These are phyloP conservation scores for Eulemur mongoz DNA, from an alignment of 2,797 vertebrate species.

Conservation along the genomic window DNA sequence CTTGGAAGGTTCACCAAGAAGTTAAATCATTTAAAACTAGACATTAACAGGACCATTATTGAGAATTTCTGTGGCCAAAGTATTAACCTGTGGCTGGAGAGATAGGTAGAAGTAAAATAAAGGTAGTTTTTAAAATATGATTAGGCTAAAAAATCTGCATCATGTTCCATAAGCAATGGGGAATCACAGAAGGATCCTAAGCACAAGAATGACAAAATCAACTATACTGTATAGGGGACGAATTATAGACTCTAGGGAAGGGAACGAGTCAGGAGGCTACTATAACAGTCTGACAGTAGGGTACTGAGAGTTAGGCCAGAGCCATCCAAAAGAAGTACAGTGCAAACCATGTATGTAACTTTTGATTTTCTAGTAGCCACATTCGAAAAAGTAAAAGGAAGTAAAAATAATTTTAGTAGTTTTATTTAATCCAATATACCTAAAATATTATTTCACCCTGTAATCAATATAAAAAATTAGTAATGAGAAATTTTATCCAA, in stretches of 20 bases:
- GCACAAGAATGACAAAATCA: neutral
- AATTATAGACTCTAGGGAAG: neutral
- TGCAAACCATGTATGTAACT: neutral
- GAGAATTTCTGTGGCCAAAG: neutral
- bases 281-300: neutral
- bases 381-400: slow-evolving; percentile 20
- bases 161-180: neutral
- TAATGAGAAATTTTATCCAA: neutral
- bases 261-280: neutral
- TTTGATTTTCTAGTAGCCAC: neutral
- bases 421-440: slow-evolving; percentile 14
- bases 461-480: slow-evolving; percentile 28
- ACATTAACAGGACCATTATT: neutral
- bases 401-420: slow-evolving; percentile 16
- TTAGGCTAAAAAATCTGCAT: slow-evolving; percentile 37
- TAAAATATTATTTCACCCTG: slow-evolving; percentile 3
- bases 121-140: neutral
- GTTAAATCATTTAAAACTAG: neutral
- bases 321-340: slow-evolving; percentile 5
- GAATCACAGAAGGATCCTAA: neutral
- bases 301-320: neutral
- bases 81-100: neutral
- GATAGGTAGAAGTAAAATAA: neutral
- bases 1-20: neutral
- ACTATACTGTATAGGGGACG: neutral